Evolutionary conservation across 1,140 invertebrate species (phyloP).

Genomic region (Stegodyphus mimosarum): DNA sequence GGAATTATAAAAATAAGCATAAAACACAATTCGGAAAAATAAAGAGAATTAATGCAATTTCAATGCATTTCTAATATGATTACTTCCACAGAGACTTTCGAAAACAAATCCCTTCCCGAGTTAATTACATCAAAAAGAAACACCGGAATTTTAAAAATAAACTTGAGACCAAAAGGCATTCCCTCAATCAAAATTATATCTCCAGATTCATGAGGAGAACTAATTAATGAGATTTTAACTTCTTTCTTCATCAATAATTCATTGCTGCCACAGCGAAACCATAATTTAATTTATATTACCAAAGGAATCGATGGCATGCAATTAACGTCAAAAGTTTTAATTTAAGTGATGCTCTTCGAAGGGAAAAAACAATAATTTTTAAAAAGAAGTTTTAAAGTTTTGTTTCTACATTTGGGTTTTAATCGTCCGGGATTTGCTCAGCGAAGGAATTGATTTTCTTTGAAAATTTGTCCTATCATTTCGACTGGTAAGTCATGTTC

Average conservation of each 20-base stretch:
- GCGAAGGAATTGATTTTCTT: no score
- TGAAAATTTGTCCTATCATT: no score
- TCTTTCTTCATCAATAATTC: slow-evolving; percentile 21
- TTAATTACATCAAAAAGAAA: not conserved
- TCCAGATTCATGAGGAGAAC: not conserved
- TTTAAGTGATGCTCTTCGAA: not conserved
- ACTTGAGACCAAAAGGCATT: no score
- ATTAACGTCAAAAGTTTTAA: slow-evolving; percentile 29
- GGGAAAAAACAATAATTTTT: no score
- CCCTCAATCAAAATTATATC: not conserved
- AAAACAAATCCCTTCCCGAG: not conserved
- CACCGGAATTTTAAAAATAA: not conserved
- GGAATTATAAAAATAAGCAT: no score
- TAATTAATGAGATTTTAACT: slow-evolving; percentile 10
- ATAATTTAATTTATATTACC: slow-evolving; percentile 24
- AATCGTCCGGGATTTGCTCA: no score
- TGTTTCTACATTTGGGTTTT: no score
- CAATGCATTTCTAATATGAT: no score
- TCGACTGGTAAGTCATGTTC: no score
- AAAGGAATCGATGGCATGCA: not conserved
- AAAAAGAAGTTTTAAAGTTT: no score
- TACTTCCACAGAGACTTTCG: not conserved
- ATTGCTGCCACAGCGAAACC: not conserved
- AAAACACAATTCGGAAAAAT: no score
- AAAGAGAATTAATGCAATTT: no score